Conservation (phyloP, 2,888 invertebrate genomes). For the Cantharis rustica region DNA sequence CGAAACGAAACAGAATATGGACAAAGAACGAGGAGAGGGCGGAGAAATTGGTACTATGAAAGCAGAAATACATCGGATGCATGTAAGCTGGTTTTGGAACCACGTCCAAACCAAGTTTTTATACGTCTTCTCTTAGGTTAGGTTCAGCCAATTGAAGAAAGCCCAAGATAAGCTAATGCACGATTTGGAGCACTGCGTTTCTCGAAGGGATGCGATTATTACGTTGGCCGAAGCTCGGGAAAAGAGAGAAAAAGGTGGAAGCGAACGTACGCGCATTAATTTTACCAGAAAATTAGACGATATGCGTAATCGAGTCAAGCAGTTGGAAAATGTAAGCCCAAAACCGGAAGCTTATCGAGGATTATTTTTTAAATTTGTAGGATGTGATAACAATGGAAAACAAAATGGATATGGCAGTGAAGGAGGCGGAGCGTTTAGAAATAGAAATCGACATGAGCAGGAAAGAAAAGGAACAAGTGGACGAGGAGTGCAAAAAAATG, state of each 20-base stretch:
- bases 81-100: constrained; percentile 59
- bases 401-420: constrained; percentile 5
- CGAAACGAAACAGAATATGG: constrained; percentile 72
- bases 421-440: constrained; percentile 9
- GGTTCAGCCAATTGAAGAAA: constrained; percentile 59
- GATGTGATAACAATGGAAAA: constrained; percentile 8
- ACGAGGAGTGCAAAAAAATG: neutral
- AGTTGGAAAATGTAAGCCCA: constrained; percentile 55
- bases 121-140: constrained; percentile 45
- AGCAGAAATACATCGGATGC: constrained; percentile 83
- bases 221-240: constrained; percentile 63
- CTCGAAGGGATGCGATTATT: constrained; percentile 67
- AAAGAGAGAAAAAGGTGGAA: constrained; percentile 53
- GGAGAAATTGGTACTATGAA: constrained; percentile 80
- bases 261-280: constrained; percentile 57
- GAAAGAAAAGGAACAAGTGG: neutral
- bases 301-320: constrained; percentile 62
- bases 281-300: constrained; percentile 64
- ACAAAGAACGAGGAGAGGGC: constrained; percentile 65
- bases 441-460: constrained; percentile 6
- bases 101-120: neutral
- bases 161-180: constrained; percentile 65
- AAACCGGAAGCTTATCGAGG: neutral
- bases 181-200: constrained; percentile 69
- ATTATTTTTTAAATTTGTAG: constrained; percentile 13